Base-by-base conservation (phyloP, 2,113 vertebrate genomes). In the Rattus rattus region DNA sequence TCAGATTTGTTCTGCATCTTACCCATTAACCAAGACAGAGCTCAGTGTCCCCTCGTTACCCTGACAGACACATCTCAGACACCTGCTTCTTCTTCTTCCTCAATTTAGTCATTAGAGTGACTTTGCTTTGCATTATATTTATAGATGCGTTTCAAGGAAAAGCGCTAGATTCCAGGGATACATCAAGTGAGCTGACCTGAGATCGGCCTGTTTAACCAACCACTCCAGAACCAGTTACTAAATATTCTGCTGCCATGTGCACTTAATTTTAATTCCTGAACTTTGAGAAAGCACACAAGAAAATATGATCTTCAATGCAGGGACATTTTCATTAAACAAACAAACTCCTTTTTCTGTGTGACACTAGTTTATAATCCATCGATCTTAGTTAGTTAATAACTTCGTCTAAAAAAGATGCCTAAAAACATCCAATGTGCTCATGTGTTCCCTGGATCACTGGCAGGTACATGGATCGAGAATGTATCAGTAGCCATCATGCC, bases 111-210 rank as follows among this genome's bases (percentile, higher is more conserved):
- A 87, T 39, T 63, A 5, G 39, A 69, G 33, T 76, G 54, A 19
- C 20, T 88, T 77, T 69, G 0, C 90, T 90, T 47, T 19, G 0
- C 79, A 36, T 91, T 36, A 80, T 16, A 52, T 80, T 73, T 75
- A 63, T 80, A 89, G 84, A 85, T 39, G 11, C 81, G 84, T 67
- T n/a, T 92, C 7, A 77, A 97, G 59, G 16, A 91, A 89, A 95
- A 88, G 24, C 73, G 28, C 26, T 91, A 54, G 19, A 93, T 84
- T 84, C 28, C 90, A 87, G 76, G 90, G 86, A 89, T 59, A 16
- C 77, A 72, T n/a, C 63, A 73, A 20, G 12, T 56, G 24, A 0
- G 16, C 54, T 94, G 77, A 72, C 91, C 61, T 87, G n/a, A 87
- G 59, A 24, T 77, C 65, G 26, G 11, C 24, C 47, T 83, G 20